A percentile compares a stretch with the other conserved stretches of the same genome.
Conservation (phyloP, 2,113 vertebrate species). For the Cheilinus undulatus region DNA sequence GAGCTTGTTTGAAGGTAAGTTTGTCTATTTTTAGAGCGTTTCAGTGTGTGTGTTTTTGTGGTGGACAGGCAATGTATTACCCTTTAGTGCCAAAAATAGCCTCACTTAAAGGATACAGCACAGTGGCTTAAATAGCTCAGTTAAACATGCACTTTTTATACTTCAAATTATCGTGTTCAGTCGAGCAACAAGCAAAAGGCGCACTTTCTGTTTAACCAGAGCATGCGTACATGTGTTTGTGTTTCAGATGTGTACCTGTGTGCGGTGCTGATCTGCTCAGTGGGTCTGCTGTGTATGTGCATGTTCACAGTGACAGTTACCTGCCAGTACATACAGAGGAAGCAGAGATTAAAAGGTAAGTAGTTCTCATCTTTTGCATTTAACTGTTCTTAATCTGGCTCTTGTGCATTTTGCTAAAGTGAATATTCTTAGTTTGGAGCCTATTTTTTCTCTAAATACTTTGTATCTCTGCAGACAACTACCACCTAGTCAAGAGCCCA, state of each 20-base stretch:
- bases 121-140: constrained; percentile 46
- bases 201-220: not conserved
- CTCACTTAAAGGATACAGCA: constrained; percentile 38
- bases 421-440: no score
- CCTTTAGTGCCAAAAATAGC: constrained; percentile 55
- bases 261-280: constrained; percentile 90
- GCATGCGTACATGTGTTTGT: constrained; percentile 42
- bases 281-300: constrained; percentile 93
- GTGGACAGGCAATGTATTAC: constrained; percentile 26
- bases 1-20: constrained; percentile 86
- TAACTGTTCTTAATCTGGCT: not conserved
- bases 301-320: constrained; percentile 90
- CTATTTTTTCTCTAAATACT: not conserved
- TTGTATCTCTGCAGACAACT: constrained; percentile 83
- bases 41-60: constrained; percentile 35
- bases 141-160: constrained; percentile 25
- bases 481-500: constrained; percentile 92
- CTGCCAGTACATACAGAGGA: constrained; percentile 92
- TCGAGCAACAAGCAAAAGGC: not conserved
- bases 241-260: constrained; percentile 93
- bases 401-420: not conserved
- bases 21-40: constrained; percentile 39
- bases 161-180: constrained; percentile 17
- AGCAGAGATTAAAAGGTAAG: constrained; percentile 90
- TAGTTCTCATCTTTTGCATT: not conserved